These are phyloP conservation scores for Plutomurus gul DNA, from an alignment of 1,140 invertebrate species.

Conservation along the genomic window DNA sequence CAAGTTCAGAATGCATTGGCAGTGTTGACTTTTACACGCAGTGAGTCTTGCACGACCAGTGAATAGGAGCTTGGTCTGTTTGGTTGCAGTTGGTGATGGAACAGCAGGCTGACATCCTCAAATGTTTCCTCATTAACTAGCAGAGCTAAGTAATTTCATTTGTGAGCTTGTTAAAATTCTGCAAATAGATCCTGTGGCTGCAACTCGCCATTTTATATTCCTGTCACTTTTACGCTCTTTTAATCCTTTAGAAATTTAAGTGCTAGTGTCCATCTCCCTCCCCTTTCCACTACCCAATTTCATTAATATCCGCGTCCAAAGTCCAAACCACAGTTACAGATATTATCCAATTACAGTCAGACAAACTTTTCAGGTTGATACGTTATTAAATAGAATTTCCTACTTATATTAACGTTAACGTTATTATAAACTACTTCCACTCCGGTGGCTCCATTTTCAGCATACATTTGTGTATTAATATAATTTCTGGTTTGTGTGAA, in stretches of 20 bases:
- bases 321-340: no score
- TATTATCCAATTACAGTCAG: no score
- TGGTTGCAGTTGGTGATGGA: neutral
- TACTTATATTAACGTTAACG: no score
- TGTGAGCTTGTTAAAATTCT: constrained; percentile 29
- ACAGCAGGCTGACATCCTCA: constrained; percentile 21
- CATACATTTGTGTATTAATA: no score
- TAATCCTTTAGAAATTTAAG: neutral
- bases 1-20: neutral
- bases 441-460: no score
- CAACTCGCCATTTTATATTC: neutral
- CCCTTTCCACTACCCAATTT: neutral
- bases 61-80: constrained; percentile 9
- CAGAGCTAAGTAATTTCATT: constrained; percentile 13
- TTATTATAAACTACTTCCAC: no score
- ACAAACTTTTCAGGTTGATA: no score
- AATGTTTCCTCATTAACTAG: constrained; percentile 13
- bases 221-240: neutral
- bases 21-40: neutral
- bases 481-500: no score
- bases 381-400: no score
- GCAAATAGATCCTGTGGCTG: neutral
- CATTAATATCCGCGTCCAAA: no score
- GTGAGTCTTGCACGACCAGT: no score
- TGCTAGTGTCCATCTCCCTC: neutral